Conservation (phyloP, 2,113 vertebrate genomes). For the Trichomycterus rosablanca region DNA sequence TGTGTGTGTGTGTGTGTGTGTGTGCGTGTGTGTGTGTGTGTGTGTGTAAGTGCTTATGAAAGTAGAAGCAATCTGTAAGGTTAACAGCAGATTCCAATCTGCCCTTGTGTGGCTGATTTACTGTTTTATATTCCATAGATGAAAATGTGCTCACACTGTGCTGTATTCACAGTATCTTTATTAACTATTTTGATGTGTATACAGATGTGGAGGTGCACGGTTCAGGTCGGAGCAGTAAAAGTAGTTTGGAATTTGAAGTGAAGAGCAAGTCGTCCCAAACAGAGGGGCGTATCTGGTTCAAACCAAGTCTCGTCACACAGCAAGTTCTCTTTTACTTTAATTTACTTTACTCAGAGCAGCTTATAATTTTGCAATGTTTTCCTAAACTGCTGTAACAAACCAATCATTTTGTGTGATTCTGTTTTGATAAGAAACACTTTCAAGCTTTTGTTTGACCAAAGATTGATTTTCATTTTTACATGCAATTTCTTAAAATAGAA, state of each 20-base stretch:
- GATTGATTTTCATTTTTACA: too few species aligned
- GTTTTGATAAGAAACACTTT: too few species aligned
- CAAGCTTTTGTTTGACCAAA: too few species aligned
- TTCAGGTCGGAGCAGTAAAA: slow-evolving; percentile 38
- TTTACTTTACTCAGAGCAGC: too few species aligned
- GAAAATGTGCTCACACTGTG: slow-evolving; percentile 17
- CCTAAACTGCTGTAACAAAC: too few species aligned
- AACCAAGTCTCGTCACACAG: not conserved
- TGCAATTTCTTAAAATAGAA: too few species aligned
- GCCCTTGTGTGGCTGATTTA: slow-evolving; percentile 33
- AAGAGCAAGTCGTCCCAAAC: not conserved
- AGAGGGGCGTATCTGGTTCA: too few species aligned
- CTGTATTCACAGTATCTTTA: slow-evolving; percentile 39
- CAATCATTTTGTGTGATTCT: too few species aligned
- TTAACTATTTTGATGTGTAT: slow-evolving; percentile 32
- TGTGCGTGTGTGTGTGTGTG: slow-evolving; percentile 18
- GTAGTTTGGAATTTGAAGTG: slow-evolving; percentile 32
- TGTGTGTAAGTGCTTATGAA: slow-evolving; percentile 33
- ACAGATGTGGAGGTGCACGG: slow-evolving; percentile 32
- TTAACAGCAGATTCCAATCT: slow-evolving; percentile 48
- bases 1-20: slow-evolving; percentile 12
- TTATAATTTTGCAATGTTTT: too few species aligned
- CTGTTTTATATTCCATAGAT: slow-evolving; percentile 26
- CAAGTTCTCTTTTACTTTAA: not conserved
- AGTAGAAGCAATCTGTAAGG: slow-evolving; percentile 32